These are phyloP conservation scores for Lepidostoma basale DNA, from an alignment of 1,140 invertebrate genomes.

Conservation along the genomic window DNA sequence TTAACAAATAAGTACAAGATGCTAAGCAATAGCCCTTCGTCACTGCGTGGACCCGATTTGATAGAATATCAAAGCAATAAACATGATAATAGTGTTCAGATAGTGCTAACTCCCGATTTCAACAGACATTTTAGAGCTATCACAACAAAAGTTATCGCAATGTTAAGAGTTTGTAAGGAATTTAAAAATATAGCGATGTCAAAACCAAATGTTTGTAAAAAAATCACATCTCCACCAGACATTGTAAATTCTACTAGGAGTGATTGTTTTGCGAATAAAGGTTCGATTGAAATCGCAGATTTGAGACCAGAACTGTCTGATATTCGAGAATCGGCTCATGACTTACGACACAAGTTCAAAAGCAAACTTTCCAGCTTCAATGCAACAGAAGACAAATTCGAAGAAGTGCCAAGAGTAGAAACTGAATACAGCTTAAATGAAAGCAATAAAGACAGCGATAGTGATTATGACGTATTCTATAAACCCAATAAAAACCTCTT, in stretches of 20 bases:
- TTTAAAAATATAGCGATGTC: conserved; percentile 41
- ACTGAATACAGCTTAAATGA: background rate
- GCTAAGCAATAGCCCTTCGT: conserved; percentile 7
- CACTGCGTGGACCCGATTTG: conserved; percentile 30
- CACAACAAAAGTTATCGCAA: conserved; percentile 49
- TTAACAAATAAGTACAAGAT: conserved; percentile 32
- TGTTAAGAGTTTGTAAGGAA: conserved; percentile 52
- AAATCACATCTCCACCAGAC: conserved; percentile 52
- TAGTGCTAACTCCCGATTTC: background rate
- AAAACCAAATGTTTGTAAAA: conserved; percentile 25
- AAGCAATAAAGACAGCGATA: background rate
- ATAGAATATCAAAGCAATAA: conserved; percentile 31
- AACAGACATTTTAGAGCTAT: conserved; percentile 33
- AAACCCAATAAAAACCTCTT: background rate
- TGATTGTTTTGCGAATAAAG: conserved; percentile 43
- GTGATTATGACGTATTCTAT: background rate
- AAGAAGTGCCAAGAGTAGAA: background rate
- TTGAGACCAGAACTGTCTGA: background rate
- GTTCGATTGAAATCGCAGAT: background rate
- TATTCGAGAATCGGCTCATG: conserved; percentile 15
- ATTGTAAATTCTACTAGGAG: conserved; percentile 57
- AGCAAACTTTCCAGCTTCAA: conserved; percentile 38
- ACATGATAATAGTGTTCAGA: conserved; percentile 1
- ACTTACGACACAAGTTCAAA: conserved; percentile 25
- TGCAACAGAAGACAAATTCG: conserved; percentile 10